A percentile compares a stretch with the other conserved stretches of the same genome.
phyloP scores from a whole-genome alignment of 2,113 vertebrate genomes.

The Bubo scandiacus region DNA sequence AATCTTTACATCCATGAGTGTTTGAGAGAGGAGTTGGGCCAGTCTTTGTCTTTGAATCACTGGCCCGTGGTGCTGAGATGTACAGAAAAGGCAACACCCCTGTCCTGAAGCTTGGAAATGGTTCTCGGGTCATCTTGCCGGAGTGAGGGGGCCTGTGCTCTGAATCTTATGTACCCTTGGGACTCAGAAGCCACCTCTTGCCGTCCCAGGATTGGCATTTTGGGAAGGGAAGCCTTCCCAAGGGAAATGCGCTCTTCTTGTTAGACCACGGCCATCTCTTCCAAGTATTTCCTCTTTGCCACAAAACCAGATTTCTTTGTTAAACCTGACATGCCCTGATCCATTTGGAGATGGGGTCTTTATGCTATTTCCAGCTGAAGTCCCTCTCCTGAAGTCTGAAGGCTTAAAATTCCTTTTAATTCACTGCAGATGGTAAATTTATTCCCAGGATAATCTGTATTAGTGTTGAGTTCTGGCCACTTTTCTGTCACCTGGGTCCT shows the following conservation, averaged over 20 bases:
- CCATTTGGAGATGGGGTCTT: neutral
- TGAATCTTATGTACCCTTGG: neutral
- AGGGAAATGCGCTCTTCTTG: neutral
- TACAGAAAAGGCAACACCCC: neutral
- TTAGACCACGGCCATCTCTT: neutral
- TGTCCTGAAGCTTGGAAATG: neutral
- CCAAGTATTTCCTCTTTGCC: neutral
- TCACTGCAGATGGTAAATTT: neutral
- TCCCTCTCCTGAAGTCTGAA: neutral
- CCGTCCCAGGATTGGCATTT: neutral
- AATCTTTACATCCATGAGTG: neutral
- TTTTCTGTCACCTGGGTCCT: neutral
- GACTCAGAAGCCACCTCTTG: neutral
- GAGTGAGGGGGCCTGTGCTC: neutral
- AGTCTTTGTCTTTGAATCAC: neutral
- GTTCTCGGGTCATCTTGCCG: neutral
- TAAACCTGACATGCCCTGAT: neutral
- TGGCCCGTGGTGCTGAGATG: neutral
- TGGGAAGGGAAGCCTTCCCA: neutral
- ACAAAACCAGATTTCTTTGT: neutral
- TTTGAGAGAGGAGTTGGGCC: neutral
- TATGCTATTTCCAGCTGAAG: too few species aligned
- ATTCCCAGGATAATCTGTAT: neutral
- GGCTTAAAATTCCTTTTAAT: neutral
- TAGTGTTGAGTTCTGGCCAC: neutral